Conservation (phyloP, 2,113 vertebrate species). For the Arizona elegans region DNA sequence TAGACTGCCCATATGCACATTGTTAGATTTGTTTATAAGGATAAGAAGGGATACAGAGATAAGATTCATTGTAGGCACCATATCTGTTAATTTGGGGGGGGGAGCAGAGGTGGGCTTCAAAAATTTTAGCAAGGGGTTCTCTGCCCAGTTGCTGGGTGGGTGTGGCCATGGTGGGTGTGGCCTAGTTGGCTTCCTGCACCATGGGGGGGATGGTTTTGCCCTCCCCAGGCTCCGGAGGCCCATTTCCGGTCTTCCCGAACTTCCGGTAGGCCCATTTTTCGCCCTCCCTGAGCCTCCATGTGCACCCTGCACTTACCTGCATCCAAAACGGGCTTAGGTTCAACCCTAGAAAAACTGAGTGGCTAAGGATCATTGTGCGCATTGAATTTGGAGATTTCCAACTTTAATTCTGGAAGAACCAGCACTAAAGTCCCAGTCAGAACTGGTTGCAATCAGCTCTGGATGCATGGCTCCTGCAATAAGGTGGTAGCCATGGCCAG, state of each 20-base stretch:
- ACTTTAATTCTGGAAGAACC: background rate
- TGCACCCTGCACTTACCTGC: no score
- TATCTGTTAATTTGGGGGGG: background rate
- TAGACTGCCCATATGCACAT: background rate
- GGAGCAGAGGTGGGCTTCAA: no score
- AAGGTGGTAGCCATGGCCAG: background rate
- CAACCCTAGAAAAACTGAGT: background rate
- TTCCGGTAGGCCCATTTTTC: no score
- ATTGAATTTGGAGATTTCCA: background rate
- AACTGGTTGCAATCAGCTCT: background rate
- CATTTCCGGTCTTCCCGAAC: no score
- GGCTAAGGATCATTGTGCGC: background rate
- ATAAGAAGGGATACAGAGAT: background rate
- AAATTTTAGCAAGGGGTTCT: no score
- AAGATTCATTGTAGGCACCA: background rate
- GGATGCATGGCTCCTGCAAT: background rate
- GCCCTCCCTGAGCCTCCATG: no score
- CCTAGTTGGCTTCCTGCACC: no score
- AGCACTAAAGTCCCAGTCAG: background rate
- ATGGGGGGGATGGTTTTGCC: no score
- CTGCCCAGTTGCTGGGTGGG: no score
- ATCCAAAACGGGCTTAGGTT: background rate
- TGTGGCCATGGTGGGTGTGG: no score
- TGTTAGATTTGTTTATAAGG: no score
- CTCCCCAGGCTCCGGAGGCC: no score